Base-by-base conservation (phyloP, 2,797 vertebrate genomes). In the Sardinella longiceps region DNA sequence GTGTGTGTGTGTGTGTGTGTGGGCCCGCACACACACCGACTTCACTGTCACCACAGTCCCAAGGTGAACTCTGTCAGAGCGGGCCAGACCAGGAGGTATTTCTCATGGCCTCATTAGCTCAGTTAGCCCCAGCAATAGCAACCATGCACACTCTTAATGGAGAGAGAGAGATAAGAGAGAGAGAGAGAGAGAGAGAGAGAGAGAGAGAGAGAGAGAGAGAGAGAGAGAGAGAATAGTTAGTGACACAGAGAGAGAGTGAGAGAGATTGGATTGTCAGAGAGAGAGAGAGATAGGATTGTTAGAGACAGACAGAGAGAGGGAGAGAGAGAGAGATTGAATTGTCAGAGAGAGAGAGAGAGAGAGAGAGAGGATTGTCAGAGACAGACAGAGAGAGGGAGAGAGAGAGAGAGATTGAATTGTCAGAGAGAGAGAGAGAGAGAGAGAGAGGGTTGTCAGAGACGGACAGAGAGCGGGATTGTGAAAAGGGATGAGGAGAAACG, bases 1-100 rank as follows among this genome's bases (percentile, higher is more conserved):
- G 81, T 43, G 80, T 33, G 53, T 80, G 58, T 81, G 48, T n/a
- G 25, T 74, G 66, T 74, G 66, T 28, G 28, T 66, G 28, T 66
- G 9, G 3, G 33, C 3, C 25, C 25, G n/a, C n/a, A n/a, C n/a
- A n/a, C 0, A 0, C 56, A 25, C 56, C 56, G 7, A 5, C 6
- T 33, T 28, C 28, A 66, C 10, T 9, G 12, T 66, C 60, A 28
- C 60, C 28, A 33, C 60, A 28, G 28, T 66, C 28, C 60, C 60
- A 66, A 66, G 60, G 60, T 66, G 60, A 66, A 66, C 28, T 2
- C 25, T 30, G 60, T 66, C 25, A 28, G 28, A 66, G 56, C 14
- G 25, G 10, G 10, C 28, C 0, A 5, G 60, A 66, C 60, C 28
- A 5, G 11, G 60, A 66, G 28, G 60, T 28, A 66, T 66, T 66